These are phyloP conservation scores for Habroteleia sp. DNA, from an alignment of 2,888 invertebrate genomes.

Conservation along the genomic window DNA sequence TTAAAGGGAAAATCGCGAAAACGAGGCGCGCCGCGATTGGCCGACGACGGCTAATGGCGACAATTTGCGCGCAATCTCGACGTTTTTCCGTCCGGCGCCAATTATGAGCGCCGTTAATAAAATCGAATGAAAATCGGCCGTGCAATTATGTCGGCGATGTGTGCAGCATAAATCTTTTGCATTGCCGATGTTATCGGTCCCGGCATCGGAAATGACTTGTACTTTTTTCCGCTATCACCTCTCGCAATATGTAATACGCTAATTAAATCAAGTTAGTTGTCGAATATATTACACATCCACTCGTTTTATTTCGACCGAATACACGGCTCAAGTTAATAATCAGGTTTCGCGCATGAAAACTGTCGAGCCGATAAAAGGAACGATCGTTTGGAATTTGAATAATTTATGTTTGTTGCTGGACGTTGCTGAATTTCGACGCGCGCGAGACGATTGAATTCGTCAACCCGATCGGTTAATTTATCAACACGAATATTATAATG, in stretches of 20 bases:
- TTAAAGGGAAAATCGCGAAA: constrained; percentile 48
- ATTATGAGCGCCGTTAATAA: constrained; percentile 58
- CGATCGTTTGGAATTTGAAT: constrained; percentile 47
- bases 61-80: constrained; percentile 59
- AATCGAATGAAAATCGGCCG: constrained; percentile 63
- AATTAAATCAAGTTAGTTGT: constrained; percentile 58
- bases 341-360: constrained; percentile 18
- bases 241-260: constrained; percentile 58
- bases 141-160: constrained; percentile 58
- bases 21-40: constrained; percentile 13
- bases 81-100: constrained; percentile 47
- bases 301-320: constrained; percentile 18
- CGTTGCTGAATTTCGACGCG: constrained; percentile 5
- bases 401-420: constrained; percentile 16
- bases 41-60: constrained; percentile 54
- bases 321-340: constrained; percentile 16
- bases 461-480: constrained; percentile 41
- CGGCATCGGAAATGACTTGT: constrained; percentile 56
- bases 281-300: constrained; percentile 44
- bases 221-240: constrained; percentile 39
- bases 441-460: constrained; percentile 3
- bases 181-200: constrained; percentile 49
- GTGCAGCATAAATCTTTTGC: constrained; percentile 61
- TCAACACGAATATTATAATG: constrained; percentile 45
- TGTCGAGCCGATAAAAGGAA: constrained; percentile 7